Evolutionary conservation across 2,113 vertebrate genomes (phyloP).

Genomic region (Delphinus delphis): DNA sequence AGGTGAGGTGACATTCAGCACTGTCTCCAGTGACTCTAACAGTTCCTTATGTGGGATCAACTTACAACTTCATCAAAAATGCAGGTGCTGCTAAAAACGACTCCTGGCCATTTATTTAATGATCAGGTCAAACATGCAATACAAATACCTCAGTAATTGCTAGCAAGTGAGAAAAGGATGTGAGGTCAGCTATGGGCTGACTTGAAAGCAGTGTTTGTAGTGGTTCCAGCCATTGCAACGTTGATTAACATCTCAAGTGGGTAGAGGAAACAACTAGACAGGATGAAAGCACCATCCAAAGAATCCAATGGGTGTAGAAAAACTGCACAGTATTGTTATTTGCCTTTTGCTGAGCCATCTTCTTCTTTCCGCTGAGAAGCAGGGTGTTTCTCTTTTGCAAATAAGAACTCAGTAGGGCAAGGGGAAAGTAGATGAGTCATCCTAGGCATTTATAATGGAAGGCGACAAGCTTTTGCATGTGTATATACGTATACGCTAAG

Average conservation of each 20-base stretch:
- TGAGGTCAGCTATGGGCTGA: background rate
- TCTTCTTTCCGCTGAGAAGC: background rate
- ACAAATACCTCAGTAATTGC: background rate
- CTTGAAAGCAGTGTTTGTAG: background rate
- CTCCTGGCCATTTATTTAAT: background rate
- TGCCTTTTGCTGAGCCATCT: background rate
- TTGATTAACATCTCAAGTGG: background rate
- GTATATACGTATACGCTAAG: background rate
- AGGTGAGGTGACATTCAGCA: background rate
- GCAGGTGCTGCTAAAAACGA: background rate
- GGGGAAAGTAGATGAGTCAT: background rate
- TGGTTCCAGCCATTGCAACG: background rate
- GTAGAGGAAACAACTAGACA: background rate
- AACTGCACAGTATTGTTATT: background rate
- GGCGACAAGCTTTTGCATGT: background rate
- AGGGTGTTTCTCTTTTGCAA: background rate
- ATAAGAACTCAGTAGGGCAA: background rate
- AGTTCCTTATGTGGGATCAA: background rate
- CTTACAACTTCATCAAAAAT: background rate
- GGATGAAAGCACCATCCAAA: background rate
- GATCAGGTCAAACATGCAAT: background rate
- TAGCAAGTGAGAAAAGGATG: background rate
- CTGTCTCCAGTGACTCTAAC: background rate
- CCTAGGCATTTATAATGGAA: background rate
- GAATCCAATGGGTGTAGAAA: background rate